Evolutionary conservation across 2,888 invertebrate genomes (phyloP), one percentile per base, ranked within the genome.

Genomic region (Eugnorisma glareosa): DNA sequence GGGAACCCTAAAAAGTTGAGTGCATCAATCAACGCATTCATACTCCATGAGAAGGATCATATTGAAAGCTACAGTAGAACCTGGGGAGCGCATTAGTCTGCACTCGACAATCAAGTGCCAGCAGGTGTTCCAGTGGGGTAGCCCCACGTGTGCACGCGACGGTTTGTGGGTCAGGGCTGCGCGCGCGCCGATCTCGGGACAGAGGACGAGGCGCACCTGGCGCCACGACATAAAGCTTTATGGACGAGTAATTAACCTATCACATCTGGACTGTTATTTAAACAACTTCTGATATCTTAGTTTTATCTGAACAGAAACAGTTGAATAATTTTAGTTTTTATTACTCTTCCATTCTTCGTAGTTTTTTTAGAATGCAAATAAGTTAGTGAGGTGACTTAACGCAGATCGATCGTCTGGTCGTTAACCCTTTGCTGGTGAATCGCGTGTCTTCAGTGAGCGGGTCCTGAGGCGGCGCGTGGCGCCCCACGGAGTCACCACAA

Each of bases 131-230:
- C 59, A 72, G 66, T 64, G 72, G 59, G 48, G 43, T 67, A 59
- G 31, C 57, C 10, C 45, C 40, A 51, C 10, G 35, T 59, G 77
- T 31, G 37, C 48, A 35, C 51, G 57, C 67, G 54, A 13, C 5
- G 43, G 54, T 64, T 83, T 67, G 70, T 86, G 73, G 85, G 86
- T 85, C 86, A 85, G 24, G 79, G 85, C n/a, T 74, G 81, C 70
- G 78, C 57, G 40, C 63, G 73, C 81, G 72, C 64, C 66, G 72
- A 35, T 67, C 64, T 40, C 45, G 40, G 67, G 57, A 64, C 67
- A 67, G 37, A 28, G 43, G 77, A 85, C 54, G 66, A 61, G 40
- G 51, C 64, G 35, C 85, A 86, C 77, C 86, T 85, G 86, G 81
- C 59, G 81, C 13, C 37, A 31, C 67, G 73, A 78, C 73, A 48